phyloP scores from a whole-genome alignment of 2,888 invertebrate genomes.

The Dicranocentrus wangi region DNA sequence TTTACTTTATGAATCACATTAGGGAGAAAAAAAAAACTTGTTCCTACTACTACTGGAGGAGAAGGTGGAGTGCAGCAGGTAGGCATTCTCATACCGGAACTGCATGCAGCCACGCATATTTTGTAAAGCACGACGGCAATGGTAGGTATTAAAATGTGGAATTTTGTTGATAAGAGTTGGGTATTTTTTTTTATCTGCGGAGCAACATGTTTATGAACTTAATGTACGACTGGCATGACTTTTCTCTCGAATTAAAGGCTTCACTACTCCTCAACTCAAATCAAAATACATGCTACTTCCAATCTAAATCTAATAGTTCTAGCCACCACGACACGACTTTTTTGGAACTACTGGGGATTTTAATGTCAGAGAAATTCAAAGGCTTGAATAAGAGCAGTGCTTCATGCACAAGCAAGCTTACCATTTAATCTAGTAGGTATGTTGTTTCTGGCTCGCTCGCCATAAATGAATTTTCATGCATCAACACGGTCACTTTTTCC shows the following conservation, averaged over 20 bases:
- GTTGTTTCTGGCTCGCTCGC: neutral
- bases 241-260: neutral
- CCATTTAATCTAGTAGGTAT: conserved; percentile 4
- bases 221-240: conserved; percentile 23
- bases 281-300: too few relatives aligned
- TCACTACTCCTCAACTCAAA: too few relatives aligned
- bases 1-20: neutral
- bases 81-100: conserved; percentile 5
- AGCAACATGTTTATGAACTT: conserved; percentile 51
- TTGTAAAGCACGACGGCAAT: too few relatives aligned
- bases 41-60: neutral
- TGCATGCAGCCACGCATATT: too few relatives aligned
- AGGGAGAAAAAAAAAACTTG: conserved; percentile 1
- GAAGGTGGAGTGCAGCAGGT: conserved; percentile 6
- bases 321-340: too few relatives aligned
- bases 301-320: conserved; percentile 22
- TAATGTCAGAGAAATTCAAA: conserved; percentile 8
- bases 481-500: conserved; percentile 46
- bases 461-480: conserved; percentile 59
- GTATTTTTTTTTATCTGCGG: conserved; percentile 24
- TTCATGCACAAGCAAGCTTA: conserved; percentile 28
- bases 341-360: too few relatives aligned
- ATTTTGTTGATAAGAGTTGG: conserved; percentile 61
- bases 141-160: conserved; percentile 46
- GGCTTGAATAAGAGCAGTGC: neutral